A percentile compares a stretch with the other conserved stretches of the same genome.
These are phyloP conservation scores for Cerceris ruficornis DNA, from an alignment of 2,888 invertebrate genomes.

Conservation along the genomic window DNA sequence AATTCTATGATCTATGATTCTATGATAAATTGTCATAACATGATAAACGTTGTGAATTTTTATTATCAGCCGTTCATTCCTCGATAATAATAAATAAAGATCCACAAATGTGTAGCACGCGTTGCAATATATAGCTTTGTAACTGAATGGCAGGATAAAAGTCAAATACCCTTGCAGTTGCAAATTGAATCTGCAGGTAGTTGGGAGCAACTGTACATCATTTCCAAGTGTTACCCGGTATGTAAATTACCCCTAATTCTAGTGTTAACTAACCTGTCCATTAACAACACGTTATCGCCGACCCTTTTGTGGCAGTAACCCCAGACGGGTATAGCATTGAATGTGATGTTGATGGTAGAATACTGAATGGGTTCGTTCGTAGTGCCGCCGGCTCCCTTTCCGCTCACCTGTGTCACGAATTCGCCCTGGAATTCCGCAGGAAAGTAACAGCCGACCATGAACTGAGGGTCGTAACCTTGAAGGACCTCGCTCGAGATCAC, in stretches of 20 bases:
- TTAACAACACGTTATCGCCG: constrained; percentile 85
- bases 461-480: constrained; percentile 71
- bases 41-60: no score
- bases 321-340: constrained; percentile 86
- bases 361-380: constrained; percentile 84
- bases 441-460: constrained; percentile 84
- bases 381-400: constrained; percentile 74
- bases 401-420: constrained; percentile 84
- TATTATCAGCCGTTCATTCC: no score
- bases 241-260: constrained; percentile 20
- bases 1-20: no score
- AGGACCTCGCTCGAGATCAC: constrained; percentile 64
- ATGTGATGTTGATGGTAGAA: constrained; percentile 85
- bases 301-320: constrained; percentile 85
- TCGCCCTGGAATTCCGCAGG: constrained; percentile 86
- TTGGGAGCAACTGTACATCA: background rate
- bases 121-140: no score
- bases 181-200: background rate
- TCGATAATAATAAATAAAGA: no score
- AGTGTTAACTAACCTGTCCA: constrained; percentile 82
- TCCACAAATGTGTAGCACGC: no score
- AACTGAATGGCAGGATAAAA: no score
- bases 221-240: background rate
- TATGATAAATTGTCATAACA: no score
- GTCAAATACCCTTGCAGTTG: background rate